These are phyloP conservation scores for Cantharis lateralis DNA, from an alignment of 2,888 invertebrate species.

Conservation along the genomic window DNA sequence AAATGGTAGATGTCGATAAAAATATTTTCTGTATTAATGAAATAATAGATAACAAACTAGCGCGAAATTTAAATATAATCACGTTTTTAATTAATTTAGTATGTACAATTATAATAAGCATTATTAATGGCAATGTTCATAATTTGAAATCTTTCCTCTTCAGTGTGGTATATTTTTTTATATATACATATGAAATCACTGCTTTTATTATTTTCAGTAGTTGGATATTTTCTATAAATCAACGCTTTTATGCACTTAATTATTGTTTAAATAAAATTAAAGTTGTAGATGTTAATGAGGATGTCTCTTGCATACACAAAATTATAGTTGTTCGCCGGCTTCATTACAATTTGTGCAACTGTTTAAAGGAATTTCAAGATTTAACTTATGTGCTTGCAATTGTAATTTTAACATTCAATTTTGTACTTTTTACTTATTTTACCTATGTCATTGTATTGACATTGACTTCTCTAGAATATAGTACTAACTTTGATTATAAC, in stretches of 20 bases:
- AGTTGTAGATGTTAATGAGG: neutral
- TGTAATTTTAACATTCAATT: neutral
- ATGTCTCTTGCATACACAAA: neutral
- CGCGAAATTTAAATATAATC: neutral
- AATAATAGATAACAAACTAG: neutral
- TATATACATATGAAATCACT: neutral
- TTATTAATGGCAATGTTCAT: neutral
- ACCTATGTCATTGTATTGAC: neutral
- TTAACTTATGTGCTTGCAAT: neutral
- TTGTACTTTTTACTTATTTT: neutral
- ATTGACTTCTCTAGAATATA: no score
- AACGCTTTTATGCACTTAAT: neutral
- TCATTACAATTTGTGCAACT: neutral
- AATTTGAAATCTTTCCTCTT: neutral
- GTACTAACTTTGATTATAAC: no score
- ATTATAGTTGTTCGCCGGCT: neutral
- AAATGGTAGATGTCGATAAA: neutral
- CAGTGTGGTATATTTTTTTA: neutral
- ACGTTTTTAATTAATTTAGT: neutral
- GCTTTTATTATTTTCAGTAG: neutral
- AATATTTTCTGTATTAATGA: neutral
- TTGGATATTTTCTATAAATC: neutral
- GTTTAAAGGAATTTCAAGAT: neutral
- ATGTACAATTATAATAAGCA: neutral
- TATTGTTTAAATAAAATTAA: neutral